These are phyloP conservation scores for Pseudonaja textilis DNA, from an alignment of 2,113 vertebrate genomes.

Conservation along the genomic window DNA sequence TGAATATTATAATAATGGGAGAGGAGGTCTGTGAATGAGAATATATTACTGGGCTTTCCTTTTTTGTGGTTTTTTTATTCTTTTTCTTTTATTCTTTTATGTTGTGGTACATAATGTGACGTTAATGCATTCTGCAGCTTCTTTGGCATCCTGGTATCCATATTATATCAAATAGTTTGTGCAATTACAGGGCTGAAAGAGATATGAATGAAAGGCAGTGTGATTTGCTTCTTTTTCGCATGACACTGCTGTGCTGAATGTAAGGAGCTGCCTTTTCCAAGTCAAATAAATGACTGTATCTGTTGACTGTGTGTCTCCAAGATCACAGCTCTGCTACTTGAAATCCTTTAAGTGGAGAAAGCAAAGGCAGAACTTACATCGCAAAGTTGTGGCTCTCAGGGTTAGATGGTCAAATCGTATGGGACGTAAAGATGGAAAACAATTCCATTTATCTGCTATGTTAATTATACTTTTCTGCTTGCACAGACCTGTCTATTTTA, in stretches of 20 bases:
- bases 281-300: neutral
- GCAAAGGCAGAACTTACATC: neutral
- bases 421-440: neutral
- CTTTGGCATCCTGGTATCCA: neutral
- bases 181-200: neutral
- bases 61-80: neutral
- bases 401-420: neutral
- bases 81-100: neutral
- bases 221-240: neutral
- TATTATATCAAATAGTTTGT: neutral
- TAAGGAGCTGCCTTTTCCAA: neutral
- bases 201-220: neutral
- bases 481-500: neutral
- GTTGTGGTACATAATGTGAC: neutral
- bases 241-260: neutral
- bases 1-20: neutral
- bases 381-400: neutral
- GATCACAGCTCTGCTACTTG: neutral
- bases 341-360: neutral
- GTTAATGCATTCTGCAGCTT: neutral
- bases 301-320: neutral
- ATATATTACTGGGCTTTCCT: neutral
- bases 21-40: neutral
- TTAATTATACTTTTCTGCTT: neutral
- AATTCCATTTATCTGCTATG: neutral